A percentile compares a stretch with the other conserved stretches of the same genome.
phyloP scores from a whole-genome alignment of 2,113 vertebrate species.

The Henicopernis longicauda region DNA sequence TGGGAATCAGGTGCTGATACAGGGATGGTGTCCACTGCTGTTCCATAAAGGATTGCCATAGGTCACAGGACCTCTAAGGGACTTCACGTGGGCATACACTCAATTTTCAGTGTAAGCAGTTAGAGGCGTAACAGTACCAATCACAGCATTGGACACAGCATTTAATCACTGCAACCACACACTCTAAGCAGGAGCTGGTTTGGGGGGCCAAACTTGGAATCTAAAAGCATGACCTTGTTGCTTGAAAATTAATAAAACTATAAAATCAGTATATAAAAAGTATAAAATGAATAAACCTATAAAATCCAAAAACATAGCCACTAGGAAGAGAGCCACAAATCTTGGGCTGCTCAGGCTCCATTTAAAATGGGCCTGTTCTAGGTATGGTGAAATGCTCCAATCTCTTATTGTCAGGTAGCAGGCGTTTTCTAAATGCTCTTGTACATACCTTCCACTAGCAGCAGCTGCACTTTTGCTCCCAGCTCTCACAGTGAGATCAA shows the following conservation, averaged over 20 bases:
- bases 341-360: background rate
- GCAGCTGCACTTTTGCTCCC: background rate
- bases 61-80: background rate
- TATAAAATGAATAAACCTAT: background rate
- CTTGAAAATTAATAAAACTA: background rate
- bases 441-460: background rate
- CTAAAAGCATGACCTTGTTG: background rate
- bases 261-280: background rate
- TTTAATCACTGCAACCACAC: background rate
- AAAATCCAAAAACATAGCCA: accelerated
- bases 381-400: background rate
- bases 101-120: background rate
- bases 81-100: background rate
- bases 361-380: background rate
- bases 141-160: background rate
- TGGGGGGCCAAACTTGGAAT: background rate
- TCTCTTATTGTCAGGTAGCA: background rate
- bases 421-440: background rate
- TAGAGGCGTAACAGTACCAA: background rate
- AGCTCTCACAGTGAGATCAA: background rate
- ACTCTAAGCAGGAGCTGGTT: background rate
- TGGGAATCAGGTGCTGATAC: background rate
- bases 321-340: background rate
- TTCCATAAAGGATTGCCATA: background rate
- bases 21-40: background rate